These are phyloP conservation scores for Adelphocoris suturalis DNA, from an alignment of 2,888 invertebrate genomes.

Conservation along the genomic window DNA sequence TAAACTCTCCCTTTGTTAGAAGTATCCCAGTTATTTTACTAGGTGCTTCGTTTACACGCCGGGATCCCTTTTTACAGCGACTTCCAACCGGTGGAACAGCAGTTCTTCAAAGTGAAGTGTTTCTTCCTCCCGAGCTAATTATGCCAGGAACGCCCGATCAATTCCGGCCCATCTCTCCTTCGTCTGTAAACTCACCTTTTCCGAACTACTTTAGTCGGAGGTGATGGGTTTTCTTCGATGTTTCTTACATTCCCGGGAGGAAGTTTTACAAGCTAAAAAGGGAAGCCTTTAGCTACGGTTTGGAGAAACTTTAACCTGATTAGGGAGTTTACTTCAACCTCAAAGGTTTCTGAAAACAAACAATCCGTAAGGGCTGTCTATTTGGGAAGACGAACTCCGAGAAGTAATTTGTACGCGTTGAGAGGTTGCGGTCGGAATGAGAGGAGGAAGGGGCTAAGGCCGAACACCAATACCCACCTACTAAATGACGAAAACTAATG, in stretches of 20 bases:
- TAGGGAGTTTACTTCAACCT: constrained; percentile 4
- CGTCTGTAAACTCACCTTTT: constrained; percentile 7
- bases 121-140: neutral
- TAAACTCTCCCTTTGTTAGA: neutral
- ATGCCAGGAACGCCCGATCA: constrained; percentile 11
- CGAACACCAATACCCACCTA: no score
- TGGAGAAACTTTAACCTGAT: constrained; percentile 6
- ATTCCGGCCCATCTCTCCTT: neutral
- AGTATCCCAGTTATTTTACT: neutral
- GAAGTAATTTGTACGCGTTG: constrained; percentile 8
- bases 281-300: neutral
- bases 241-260: neutral
- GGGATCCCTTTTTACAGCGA: neutral
- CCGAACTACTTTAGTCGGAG: neutral
- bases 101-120: neutral
- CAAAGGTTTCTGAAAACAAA: constrained; percentile 25
- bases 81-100: neutral
- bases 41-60: constrained; percentile 8
- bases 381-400: neutral
- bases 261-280: constrained; percentile 17
- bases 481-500: no score
- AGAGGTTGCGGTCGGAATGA: neutral
- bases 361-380: neutral
- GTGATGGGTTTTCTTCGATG: constrained; percentile 12
- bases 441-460: no score